phyloP scores from a whole-genome alignment of 2,797 vertebrate genomes.

The Acomys russatus region DNA sequence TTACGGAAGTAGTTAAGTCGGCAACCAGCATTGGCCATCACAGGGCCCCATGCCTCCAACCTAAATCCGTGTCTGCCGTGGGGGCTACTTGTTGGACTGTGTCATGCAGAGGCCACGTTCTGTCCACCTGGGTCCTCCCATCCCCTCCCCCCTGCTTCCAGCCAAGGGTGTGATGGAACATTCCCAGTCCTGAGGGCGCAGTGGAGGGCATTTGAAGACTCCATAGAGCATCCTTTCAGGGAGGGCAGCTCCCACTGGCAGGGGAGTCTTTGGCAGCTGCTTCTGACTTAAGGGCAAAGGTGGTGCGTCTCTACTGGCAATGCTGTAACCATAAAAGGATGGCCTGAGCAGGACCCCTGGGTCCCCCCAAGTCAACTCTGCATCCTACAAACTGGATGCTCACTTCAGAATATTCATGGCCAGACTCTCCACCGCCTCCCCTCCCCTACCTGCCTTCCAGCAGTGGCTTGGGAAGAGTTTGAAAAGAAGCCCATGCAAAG shows the following conservation, averaged over 20 bases:
- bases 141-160: neutral
- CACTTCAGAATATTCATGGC: constrained; percentile 14
- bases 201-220: neutral
- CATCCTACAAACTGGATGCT: neutral
- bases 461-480: neutral
- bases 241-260: neutral
- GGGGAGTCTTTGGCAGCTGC: too few relatives aligned
- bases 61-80: neutral
- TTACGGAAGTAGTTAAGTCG: neutral
- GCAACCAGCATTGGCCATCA: neutral
- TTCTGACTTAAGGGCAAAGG: neutral
- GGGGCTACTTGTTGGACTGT: neutral
- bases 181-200: neutral
- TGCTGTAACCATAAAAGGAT: neutral
- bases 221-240: neutral
- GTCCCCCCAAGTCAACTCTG: neutral
- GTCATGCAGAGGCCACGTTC: neutral
- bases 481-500: neutral
- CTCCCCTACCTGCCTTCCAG: neutral
- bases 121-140: neutral
- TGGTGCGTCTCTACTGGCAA: neutral
- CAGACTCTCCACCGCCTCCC: neutral
- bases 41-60: neutral
- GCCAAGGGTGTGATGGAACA: neutral
- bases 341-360: neutral